phyloP scores from a whole-genome alignment of 1,140 invertebrate genomes.

The Manduca sexta region DNA sequence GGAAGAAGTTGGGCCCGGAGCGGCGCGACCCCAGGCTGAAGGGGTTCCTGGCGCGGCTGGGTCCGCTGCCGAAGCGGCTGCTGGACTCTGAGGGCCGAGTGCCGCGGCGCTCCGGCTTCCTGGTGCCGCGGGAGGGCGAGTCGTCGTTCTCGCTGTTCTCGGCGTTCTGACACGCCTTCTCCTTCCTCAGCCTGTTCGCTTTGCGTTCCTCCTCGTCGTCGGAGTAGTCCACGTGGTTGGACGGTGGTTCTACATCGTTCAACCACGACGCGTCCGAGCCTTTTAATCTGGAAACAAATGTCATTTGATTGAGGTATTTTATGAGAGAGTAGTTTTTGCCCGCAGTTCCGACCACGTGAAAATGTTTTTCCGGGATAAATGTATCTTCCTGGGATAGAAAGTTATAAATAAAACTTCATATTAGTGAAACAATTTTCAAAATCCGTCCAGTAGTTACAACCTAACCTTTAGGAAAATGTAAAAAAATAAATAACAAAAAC shows the following conservation, averaged over 20 bases:
- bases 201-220: constrained; percentile 89
- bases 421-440: too few species aligned
- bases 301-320: too few species aligned
- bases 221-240: constrained; percentile 83
- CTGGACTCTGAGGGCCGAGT: constrained; percentile 49
- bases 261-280: constrained; percentile 90
- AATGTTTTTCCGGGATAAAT: too few species aligned
- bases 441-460: too few species aligned
- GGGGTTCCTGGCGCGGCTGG: constrained; percentile 41
- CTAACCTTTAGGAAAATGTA: too few species aligned
- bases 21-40: constrained; percentile 31
- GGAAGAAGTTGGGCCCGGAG: constrained; percentile 28
- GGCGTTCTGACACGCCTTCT: constrained; percentile 32
- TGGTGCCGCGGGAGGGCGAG: constrained; percentile 40
- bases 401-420: too few species aligned
- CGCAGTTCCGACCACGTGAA: too few species aligned
- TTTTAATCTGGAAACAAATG: constrained; percentile 75
- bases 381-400: too few species aligned
- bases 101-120: constrained; percentile 40
- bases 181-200: constrained; percentile 59
- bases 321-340: too few species aligned
- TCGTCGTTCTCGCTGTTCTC: constrained; percentile 29
- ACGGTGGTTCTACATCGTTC: constrained; percentile 86
- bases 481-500: not conserved
- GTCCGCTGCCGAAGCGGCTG: constrained; percentile 52